Conservation (phyloP, 2,888 invertebrate species). For the Mechanitis messenoides region DNA sequence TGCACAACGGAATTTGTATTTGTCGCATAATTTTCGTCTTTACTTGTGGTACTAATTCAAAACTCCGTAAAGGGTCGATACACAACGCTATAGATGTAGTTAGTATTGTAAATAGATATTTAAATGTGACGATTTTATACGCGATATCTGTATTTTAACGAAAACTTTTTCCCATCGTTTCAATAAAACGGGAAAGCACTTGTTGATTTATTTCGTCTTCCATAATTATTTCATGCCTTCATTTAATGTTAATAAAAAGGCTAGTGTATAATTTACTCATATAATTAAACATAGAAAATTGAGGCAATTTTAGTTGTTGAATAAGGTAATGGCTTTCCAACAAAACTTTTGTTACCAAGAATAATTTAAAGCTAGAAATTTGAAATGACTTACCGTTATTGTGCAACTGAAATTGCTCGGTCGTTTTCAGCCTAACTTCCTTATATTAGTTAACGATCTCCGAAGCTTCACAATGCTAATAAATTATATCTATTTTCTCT, state of each 20-base stretch:
- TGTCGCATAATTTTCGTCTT: conserved; percentile 24
- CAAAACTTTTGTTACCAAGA: conserved; percentile 7
- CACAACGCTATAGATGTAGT: conserved; percentile 55
- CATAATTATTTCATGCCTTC: conserved; percentile 35
- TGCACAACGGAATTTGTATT: conserved; percentile 29
- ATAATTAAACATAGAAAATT: conserved; percentile 2
- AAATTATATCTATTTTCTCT: conserved; percentile 1
- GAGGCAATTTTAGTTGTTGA: conserved; percentile 6
- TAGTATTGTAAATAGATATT: conserved; percentile 63
- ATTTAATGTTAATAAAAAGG: conserved; percentile 11
- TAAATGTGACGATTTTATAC: conserved; percentile 60
- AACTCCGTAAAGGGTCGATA: conserved; percentile 45
- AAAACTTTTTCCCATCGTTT: conserved; percentile 17
- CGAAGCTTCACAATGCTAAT: background rate
- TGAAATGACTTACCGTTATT: conserved; percentile 3
- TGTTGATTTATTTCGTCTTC: conserved; percentile 61
- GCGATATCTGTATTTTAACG: conserved; percentile 42
- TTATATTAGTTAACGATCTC: conserved; percentile 1
- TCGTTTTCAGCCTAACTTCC: conserved; percentile 5
- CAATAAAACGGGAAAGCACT: conserved; percentile 23
- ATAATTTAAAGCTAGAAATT: conserved; percentile 7
- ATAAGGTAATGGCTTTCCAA: conserved; percentile 1
- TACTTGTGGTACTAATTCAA: conserved; percentile 40
- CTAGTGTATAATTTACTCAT: conserved; percentile 16
- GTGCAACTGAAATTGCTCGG: conserved; percentile 1